Evolutionary conservation across 2,797 vertebrate species (phyloP), one percentile per base, ranked within the genome.

Genomic region (Scomberomorus guttatus): DNA sequence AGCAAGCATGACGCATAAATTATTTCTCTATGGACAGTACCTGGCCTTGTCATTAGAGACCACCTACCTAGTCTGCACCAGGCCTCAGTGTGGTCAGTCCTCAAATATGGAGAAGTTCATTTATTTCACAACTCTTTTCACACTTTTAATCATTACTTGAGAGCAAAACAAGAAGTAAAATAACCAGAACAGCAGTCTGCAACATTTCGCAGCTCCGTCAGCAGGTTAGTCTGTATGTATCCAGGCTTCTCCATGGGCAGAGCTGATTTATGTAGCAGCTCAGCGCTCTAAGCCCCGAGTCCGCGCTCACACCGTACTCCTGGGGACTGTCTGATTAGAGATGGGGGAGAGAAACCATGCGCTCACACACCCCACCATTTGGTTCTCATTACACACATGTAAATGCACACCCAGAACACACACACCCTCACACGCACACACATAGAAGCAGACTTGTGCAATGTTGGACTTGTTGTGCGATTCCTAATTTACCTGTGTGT

Each of bases 311-410:
- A 93, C 85, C 79, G 48, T 94, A 87, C 94, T 93, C 93, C 85
- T 85, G 93, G 93, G 94, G 93, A 90, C 86, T 92, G 90, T 93
- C 92, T 95, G 95, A 96, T 96, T 95, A 95, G 92, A 93, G 93
- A 93, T 92, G 94, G 93, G 85, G 91, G 90, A 91, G 86, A 90
- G 87, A 90, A 93, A 87, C 83, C 90, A 92, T 92, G 91, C 86
- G 72, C 80, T 93, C 91, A 89, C 89, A 93, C 92, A 87, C 90
- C 82, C 90, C 60, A 17, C 75, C 92, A 94, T 94, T 94, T 94
- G 94, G 90, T 94, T 94, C 87, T 92, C 90, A 94, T 92, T 94
- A 94, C 77, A 89, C 88, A 90, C 90, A 86, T 86, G 71, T 79
- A 86, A 83, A 76, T 75, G 80, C 79, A 84, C 85, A 75, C 72